These are phyloP conservation scores for Lymantria monacha DNA, from an alignment of 2,888 invertebrate species.

Conservation along the genomic window DNA sequence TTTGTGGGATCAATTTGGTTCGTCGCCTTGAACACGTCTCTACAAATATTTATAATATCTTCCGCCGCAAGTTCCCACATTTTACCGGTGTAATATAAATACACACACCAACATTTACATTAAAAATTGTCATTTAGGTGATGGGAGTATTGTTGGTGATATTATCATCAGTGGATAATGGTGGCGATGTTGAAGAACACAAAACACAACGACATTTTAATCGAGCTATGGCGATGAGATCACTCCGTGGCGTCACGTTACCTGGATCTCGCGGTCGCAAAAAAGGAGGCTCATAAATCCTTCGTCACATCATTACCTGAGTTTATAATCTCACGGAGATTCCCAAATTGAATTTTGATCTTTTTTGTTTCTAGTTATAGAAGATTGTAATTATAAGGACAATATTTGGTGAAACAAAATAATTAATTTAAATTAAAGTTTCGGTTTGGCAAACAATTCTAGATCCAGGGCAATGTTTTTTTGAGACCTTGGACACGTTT, in stretches of 20 bases:
- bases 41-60: too few relatives aligned
- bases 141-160: conserved; percentile 92
- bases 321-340: conserved; percentile 39
- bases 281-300: conserved; percentile 66
- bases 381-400: conserved; percentile 21
- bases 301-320: conserved; percentile 23
- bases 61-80: too few relatives aligned
- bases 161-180: conserved; percentile 87
- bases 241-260: conserved; percentile 83
- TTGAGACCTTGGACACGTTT: conserved; percentile 24
- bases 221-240: conserved; percentile 94
- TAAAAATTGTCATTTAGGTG: conserved; percentile 74
- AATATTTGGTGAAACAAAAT: conserved; percentile 11
- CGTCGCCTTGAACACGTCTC: too few relatives aligned
- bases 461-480: conserved; percentile 35
- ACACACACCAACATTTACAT: not conserved
- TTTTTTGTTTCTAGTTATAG: conserved; percentile 18
- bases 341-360: conserved; percentile 29
- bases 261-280: conserved; percentile 64
- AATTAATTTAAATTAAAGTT: conserved; percentile 31
- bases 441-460: conserved; percentile 12
- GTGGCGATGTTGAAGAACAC: conserved; percentile 77
- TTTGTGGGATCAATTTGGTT: too few relatives aligned
- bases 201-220: conserved; percentile 93
- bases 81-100: not conserved